A percentile compares a stretch with the other conserved stretches of the same genome.
Conservation (phyloP, 1,140 invertebrate species). For the Carcinoscorpius rotundicauda region DNA sequence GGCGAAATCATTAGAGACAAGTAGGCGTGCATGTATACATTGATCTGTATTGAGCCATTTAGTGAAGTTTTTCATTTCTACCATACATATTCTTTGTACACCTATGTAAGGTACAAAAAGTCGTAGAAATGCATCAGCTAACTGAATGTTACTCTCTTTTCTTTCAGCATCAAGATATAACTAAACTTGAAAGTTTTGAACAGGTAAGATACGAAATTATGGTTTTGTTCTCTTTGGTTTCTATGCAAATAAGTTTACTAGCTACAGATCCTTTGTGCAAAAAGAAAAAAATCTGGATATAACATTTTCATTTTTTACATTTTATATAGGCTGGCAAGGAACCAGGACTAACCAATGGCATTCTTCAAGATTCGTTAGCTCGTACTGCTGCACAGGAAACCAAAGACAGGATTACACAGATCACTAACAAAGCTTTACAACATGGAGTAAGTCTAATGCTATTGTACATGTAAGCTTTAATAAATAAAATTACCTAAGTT, state of each 20-base stretch:
- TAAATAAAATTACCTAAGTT: too few relatives aligned
- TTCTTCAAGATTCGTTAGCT: constrained; percentile 14
- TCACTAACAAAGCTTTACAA: constrained; percentile 27
- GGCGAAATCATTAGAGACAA: too few relatives aligned
- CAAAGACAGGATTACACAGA: constrained; percentile 32
- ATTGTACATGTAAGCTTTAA: too few relatives aligned
- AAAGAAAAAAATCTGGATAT: too few relatives aligned
- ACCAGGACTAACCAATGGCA: constrained; percentile 22
- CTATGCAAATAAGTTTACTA: background rate
- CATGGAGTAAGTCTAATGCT: constrained; percentile 17
- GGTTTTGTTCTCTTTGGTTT: too few relatives aligned
- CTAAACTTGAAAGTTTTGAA: constrained; percentile 23
- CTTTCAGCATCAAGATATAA: constrained; percentile 30
- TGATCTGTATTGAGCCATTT: constrained; percentile 14
- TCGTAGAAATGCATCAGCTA: background rate
- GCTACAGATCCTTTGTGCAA: too few relatives aligned
- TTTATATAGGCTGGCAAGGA: constrained; percentile 22
- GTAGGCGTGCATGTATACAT: constrained; percentile 3
- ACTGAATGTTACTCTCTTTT: constrained; percentile 1
- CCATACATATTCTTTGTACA: too few relatives aligned
- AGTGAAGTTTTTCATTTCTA: background rate
- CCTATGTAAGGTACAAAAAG: constrained; percentile 1
- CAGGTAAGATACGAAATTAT: too few relatives aligned
- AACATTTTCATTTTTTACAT: too few relatives aligned
- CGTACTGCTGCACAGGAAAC: constrained; percentile 4